Percentiles rank a stretch among this genome's conserved stretches.
Conservation (phyloP, 2,113 vertebrate genomes). For the Sapajus apella region DNA sequence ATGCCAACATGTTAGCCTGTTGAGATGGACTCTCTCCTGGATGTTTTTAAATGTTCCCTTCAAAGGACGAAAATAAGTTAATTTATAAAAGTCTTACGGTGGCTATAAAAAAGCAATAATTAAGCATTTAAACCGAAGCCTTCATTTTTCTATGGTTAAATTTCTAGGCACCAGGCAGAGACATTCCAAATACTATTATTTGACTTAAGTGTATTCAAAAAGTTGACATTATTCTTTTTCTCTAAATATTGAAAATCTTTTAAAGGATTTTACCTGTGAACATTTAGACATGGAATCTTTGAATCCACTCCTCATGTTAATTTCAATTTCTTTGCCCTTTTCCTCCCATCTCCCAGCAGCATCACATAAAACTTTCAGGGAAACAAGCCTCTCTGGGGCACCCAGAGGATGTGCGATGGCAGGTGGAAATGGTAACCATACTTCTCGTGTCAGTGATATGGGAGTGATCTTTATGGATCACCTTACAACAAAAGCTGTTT, state of each 20-base stretch:
- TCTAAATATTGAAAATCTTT: neutral
- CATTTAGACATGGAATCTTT: neutral
- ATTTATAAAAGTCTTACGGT: neutral
- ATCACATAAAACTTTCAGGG: neutral
- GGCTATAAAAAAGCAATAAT: neutral
- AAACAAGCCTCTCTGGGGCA: neutral
- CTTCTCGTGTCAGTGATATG: neutral
- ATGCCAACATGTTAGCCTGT: neutral
- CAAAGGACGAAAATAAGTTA: slow-evolving; percentile 22
- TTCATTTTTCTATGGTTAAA: slow-evolving; percentile 21
- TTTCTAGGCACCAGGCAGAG: slow-evolving; percentile 14
- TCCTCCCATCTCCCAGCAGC: neutral
- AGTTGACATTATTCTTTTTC: neutral
- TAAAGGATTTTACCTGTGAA: neutral
- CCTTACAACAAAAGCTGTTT: neutral
- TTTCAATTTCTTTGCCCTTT: neutral
- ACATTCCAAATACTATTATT: neutral
- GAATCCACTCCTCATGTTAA: neutral
- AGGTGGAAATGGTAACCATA: neutral
- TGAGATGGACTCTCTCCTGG: neutral
- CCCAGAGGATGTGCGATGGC: neutral
- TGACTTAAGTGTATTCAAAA: neutral
- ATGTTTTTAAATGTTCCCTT: slow-evolving; percentile 18
- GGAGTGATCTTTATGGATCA: neutral
- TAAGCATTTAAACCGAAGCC: neutral